Evolutionary conservation across 2,888 invertebrate species (phyloP).

Genomic region (Caenorhabditis panamensis): DNA sequence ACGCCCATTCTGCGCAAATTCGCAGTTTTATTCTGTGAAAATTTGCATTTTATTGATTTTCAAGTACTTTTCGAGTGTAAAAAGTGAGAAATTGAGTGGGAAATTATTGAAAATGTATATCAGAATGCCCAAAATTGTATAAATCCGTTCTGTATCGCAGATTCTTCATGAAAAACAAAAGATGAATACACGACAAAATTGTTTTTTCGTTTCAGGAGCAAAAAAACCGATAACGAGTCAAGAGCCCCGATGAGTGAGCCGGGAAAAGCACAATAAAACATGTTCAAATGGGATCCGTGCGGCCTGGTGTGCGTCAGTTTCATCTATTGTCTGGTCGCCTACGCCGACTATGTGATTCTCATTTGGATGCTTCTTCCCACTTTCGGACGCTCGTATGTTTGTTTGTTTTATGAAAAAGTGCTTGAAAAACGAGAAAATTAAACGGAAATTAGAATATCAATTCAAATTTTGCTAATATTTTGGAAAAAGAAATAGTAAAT

Average conservation of each 20-base stretch:
- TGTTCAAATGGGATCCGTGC: slow-evolving; percentile 89
- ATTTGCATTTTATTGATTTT: slow-evolving; percentile 47
- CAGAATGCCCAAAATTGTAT: no score
- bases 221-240: neutral
- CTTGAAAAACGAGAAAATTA: no score
- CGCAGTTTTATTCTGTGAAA: neutral
- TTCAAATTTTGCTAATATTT: neutral
- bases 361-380: slow-evolving; percentile 90
- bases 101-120: neutral
- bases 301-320: slow-evolving; percentile 89
- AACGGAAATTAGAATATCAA: no score
- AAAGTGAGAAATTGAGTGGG: neutral
- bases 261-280: slow-evolving; percentile 1
- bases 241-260: neutral
- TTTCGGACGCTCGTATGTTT: slow-evolving; percentile 87
- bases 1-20: slow-evolving; percentile 5
- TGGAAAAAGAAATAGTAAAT: slow-evolving; percentile 8
- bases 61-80: neutral
- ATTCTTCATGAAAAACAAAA: no score
- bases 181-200: neutral
- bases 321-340: slow-evolving; percentile 89
- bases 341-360: slow-evolving; percentile 91
- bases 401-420: no score
- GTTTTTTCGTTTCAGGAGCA: neutral
- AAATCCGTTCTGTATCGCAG: no score